Base-by-base conservation (phyloP, 2,113 vertebrate genomes). In the Mugil cephalus region DNA sequence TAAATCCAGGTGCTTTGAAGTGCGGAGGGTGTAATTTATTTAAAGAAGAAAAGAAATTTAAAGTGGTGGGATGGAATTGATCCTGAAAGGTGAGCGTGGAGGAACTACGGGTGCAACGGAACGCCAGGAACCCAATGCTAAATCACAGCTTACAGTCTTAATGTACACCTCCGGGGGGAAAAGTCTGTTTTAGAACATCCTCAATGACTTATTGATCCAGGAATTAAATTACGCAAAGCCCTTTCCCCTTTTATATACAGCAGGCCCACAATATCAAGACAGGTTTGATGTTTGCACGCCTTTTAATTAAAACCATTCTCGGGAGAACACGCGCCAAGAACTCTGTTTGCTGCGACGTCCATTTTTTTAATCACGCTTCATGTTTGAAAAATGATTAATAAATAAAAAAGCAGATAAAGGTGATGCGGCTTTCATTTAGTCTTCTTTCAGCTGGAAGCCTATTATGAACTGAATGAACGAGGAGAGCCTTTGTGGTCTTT, bases 151-250 rank as follows among this genome's bases (percentile, higher is more conserved):
- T 68, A 68, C 74, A 77, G 61, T 77, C 56, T 50, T 81, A 84
- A 89, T 83, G 77, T 77, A 69, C 59, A 82, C 80, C 79, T 88
- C 80, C 74, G 5, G 71, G 69, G 78, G 83, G 82, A 86, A 88
- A 90, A 81, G 80, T 86, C 52, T 65, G 43, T 84, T 90, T 82
- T 74, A 66, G 65, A 83, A 74, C 69, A 52, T 77, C 74, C 63
- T 52, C 71, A 73, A 76, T 83, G 83, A 85, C 78, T 86, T 90
- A 91, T 92, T 79, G 86, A 92, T 90, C 69, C 11, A 5, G 53
- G 66, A 84, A 84, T 82, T 59, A 79, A 81, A 89, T 79, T 66
- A 72, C 64, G 0, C 38, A 1, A 71, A 58, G 69, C 72, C 58
- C 65, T 63, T 65, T 34, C 61, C 66, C 46, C 36, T 52, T 58